phyloP scores from a whole-genome alignment of 2,113 vertebrate genomes.

The Capreolus pygargus region DNA sequence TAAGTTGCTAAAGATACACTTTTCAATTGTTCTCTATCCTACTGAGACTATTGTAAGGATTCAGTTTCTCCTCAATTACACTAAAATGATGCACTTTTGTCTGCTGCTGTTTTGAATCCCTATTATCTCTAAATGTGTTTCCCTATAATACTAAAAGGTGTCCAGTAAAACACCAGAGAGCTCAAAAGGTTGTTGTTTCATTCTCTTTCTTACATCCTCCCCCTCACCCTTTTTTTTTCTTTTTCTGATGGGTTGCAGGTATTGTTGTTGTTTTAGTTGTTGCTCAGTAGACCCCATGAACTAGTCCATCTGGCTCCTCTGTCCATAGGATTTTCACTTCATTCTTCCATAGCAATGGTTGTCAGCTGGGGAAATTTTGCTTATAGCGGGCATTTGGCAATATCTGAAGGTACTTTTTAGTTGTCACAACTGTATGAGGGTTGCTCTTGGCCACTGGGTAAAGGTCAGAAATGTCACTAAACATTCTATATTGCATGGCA shows the following conservation, averaged over 20 bases:
- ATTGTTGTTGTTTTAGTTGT: not conserved
- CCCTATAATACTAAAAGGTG: not conserved
- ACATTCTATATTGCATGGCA: not conserved
- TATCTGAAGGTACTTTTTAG: not conserved
- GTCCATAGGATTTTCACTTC: not conserved
- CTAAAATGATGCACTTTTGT: constrained; percentile 50
- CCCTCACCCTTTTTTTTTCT: not conserved
- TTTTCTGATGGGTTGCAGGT: not conserved
- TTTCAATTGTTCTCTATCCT: constrained; percentile 53
- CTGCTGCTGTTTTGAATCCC: constrained; percentile 43
- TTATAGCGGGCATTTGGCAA: not conserved
- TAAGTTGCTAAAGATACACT: constrained; percentile 57
- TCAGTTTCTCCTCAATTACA: constrained; percentile 46
- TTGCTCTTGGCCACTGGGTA: too few species aligned
- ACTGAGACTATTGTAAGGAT: constrained; percentile 17
- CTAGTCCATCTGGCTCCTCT: not conserved
- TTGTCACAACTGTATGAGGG: not conserved
- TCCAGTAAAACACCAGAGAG: not conserved
- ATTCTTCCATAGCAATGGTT: not conserved
- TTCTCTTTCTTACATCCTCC: not conserved
- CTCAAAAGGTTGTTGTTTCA: not conserved
- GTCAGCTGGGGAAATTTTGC: not conserved
- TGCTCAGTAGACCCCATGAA: not conserved
- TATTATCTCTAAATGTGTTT: constrained; percentile 53
- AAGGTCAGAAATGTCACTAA: not conserved